Percentiles rank a stretch among this genome's conserved stretches.
Conservation (phyloP, 2,797 vertebrate species). For the Distichodus sexfasciatus region DNA sequence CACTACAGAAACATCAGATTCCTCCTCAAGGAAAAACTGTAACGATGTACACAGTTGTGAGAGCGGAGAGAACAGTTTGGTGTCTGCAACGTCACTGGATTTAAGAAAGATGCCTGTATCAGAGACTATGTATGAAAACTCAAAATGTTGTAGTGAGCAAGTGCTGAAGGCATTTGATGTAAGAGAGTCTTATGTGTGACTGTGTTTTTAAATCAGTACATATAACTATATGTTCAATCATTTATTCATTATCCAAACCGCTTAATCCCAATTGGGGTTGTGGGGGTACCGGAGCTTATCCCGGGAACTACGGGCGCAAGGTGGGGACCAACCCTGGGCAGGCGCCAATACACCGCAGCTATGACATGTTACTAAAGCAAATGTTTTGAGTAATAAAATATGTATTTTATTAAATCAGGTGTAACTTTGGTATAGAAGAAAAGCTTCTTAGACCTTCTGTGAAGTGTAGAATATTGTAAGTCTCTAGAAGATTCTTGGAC, state of each 20-base stretch:
- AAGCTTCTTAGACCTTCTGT: background rate
- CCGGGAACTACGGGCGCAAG: too few relatives aligned
- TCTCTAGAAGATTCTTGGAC: constrained; percentile 5
- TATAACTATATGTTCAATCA: too few relatives aligned
- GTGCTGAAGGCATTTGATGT: constrained; percentile 69
- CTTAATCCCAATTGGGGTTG: too few relatives aligned
- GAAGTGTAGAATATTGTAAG: constrained; percentile 6
- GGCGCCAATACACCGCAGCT: too few relatives aligned
- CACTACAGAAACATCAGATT: constrained; percentile 32
- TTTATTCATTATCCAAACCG: too few relatives aligned
- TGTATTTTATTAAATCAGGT: too few relatives aligned
- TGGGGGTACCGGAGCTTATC: too few relatives aligned
- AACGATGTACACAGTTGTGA: constrained; percentile 20
- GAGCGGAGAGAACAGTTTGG: constrained; percentile 35
- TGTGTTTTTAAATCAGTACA: too few relatives aligned
- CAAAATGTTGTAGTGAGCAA: constrained; percentile 65
- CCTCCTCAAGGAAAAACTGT: background rate
- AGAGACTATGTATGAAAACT: constrained; percentile 59
- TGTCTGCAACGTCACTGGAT: constrained; percentile 50
- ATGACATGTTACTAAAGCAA: background rate
- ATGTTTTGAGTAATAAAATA: constrained; percentile 4
- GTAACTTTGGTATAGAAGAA: background rate
- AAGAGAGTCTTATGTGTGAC: constrained; percentile 81
- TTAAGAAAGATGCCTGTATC: constrained; percentile 64
- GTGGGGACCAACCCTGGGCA: too few relatives aligned